Evolutionary conservation across 2,888 invertebrate genomes (phyloP).

Genomic region (Watsonalla binaria): DNA sequence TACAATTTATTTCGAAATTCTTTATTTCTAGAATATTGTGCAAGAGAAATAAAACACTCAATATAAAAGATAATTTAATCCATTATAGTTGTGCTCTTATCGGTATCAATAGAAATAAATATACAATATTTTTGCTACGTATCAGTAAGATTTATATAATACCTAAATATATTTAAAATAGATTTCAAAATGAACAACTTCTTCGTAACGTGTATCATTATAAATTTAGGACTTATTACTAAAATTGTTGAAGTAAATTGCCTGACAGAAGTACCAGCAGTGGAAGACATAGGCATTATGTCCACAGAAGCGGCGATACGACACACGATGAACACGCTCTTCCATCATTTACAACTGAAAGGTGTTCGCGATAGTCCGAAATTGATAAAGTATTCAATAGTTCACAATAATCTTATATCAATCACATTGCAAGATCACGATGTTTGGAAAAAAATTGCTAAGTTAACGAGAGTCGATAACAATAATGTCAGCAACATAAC

Average conservation of each 20-base stretch:
- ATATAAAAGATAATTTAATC: not conserved
- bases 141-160: not conserved
- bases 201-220: conserved; percentile 6
- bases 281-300: conserved; percentile 28
- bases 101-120: not conserved
- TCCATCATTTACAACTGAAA: conserved; percentile 33
- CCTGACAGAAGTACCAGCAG: conserved; percentile 27
- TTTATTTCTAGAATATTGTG: not conserved
- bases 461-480: conserved; percentile 31
- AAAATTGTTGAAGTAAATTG: conserved; percentile 12
- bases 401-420: conserved; percentile 45
- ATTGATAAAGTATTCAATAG: conserved; percentile 34
- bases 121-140: not conserved
- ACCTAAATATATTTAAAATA: not conserved
- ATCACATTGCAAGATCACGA: conserved; percentile 39
- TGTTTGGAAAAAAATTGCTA: conserved; percentile 35
- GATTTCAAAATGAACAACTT: not conserved
- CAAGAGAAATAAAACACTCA: not conserved
- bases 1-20: not conserved
- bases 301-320: conserved; percentile 31
- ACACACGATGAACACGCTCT: conserved; percentile 39
- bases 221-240: conserved; percentile 15
- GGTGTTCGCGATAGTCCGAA: conserved; percentile 22
- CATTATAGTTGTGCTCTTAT: not conserved
- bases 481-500: conserved; percentile 30